Evolutionary conservation across 1,140 invertebrate species (phyloP), one percentile per base, ranked within the genome.

Genomic region (Conus ventricosus): DNA sequence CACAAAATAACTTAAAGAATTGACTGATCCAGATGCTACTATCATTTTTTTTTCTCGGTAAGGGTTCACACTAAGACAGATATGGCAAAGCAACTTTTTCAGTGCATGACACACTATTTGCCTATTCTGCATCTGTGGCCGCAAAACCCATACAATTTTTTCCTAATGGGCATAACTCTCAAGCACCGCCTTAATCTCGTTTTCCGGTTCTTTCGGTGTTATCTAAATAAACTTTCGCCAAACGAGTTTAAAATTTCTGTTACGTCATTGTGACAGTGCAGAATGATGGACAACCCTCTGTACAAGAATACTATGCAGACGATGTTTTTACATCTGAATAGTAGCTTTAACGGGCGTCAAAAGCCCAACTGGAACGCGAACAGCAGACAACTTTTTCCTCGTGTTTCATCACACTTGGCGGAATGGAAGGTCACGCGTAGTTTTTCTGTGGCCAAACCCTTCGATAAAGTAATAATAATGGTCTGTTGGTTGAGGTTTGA

Each of bases 301-400:
- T 20, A 53, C 27, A 10, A 80, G 78, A 20, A 20, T 53, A 39
- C 27, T 80, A 25, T 80, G 78, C 78, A 80, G 78, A 80, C 27
- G 78, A 80, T 80, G 78, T 53, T 80, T 80, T 25, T 39, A 53
- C 27, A 80, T 51, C 78, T 80, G 13, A 80, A 53, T 25, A 53
- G 27, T 25, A 53, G 78, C 20, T 53, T 80, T 13, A 51, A 51
- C 78, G 78, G 78, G 78, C 20, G 78, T 39, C 8, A 80, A 80
- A 39, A 53, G n/a, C 27, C 7, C 11, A 20, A 11, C 8, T 51
- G 78, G 78, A 15, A 20, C 78, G 15, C 7, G 27, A 51, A 39
- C 27, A 80, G 78, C 78, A 80, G 78, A 80, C 78, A 15, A 80
- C 78, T 80, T 80, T 71, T 71, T 20, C 67, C 67, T 20, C 27